A percentile compares a stretch with the other conserved stretches of the same genome.
phyloP scores from a whole-genome alignment of 1,140 invertebrate genomes.

The Linepithema humile region DNA sequence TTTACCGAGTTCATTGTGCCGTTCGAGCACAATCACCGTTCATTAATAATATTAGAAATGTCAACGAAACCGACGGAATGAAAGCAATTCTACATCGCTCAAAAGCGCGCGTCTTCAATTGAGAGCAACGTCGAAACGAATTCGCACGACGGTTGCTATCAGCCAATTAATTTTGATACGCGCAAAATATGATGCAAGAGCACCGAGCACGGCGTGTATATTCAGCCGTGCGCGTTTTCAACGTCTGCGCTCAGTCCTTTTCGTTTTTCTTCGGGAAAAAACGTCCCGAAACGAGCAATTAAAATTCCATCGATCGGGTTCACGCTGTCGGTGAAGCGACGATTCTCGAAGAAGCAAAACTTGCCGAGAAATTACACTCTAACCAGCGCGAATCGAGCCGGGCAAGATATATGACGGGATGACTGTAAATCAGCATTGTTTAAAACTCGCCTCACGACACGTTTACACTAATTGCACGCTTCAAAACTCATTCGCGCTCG shows the following conservation, averaged over 20 bases:
- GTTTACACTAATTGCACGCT: slow-evolving; percentile 7
- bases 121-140: slow-evolving; percentile 6
- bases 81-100: slow-evolving; percentile 9
- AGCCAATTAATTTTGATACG: slow-evolving; percentile 55
- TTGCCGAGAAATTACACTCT: slow-evolving; percentile 20
- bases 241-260: background rate
- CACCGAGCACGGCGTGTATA: background rate
- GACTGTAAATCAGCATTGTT: slow-evolving; percentile 18
- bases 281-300: slow-evolving; percentile 42
- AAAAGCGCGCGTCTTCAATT: slow-evolving; percentile 49
- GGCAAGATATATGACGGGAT: background rate
- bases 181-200: slow-evolving; percentile 9
- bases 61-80: background rate
- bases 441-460: background rate
- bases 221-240: slow-evolving; percentile 4
- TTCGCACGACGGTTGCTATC: slow-evolving; percentile 17
- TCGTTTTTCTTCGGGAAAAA: slow-evolving; percentile 25
- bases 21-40: slow-evolving; percentile 5
- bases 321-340: background rate
- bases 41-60: slow-evolving; percentile 44
- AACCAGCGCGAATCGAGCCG: background rate
- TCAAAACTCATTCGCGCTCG: slow-evolving; percentile 18
- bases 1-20: background rate
- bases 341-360: background rate
- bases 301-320: slow-evolving; percentile 35